Conservation (phyloP, 2,113 vertebrate genomes). For the Mugil cephalus region DNA sequence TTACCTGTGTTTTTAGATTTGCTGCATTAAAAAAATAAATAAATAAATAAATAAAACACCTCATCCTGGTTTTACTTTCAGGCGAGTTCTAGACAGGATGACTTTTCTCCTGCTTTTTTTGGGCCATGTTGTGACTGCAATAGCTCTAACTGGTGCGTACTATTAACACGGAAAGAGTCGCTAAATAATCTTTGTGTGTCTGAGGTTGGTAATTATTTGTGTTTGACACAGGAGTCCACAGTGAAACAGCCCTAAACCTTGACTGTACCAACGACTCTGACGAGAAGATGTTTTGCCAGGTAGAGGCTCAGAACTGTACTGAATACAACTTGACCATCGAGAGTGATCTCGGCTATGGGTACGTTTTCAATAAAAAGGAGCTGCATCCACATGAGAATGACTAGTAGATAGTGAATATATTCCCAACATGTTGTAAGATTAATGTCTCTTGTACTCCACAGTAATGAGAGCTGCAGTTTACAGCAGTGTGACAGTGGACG, state of each 20-base stretch:
- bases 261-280: constrained; percentile 67
- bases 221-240: background rate
- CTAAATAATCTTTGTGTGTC: background rate
- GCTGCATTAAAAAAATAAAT: no score
- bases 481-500: fast-evolving
- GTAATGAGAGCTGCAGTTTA: background rate
- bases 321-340: constrained; percentile 39
- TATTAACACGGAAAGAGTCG: fast-evolving
- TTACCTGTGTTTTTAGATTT: no score
- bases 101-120: constrained; percentile 1
- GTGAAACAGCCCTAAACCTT: background rate
- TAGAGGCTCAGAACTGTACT: constrained; percentile 55
- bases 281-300: constrained; percentile 28
- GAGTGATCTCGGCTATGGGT: fast-evolving
- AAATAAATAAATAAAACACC: no score
- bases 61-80: constrained; percentile 3
- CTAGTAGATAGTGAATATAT: no score
- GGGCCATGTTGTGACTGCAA: background rate
- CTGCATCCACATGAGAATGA: no score
- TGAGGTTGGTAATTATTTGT: background rate
- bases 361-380: background rate
- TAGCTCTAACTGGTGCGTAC: constrained; percentile 7
- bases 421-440: background rate
- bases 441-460: constrained; percentile 11
- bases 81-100: background rate